Percentiles rank a stretch among this genome's conserved stretches.
Evolutionary conservation across 1,140 invertebrate genomes (phyloP).

Genomic region (Drosophila lacteicornis): DNA sequence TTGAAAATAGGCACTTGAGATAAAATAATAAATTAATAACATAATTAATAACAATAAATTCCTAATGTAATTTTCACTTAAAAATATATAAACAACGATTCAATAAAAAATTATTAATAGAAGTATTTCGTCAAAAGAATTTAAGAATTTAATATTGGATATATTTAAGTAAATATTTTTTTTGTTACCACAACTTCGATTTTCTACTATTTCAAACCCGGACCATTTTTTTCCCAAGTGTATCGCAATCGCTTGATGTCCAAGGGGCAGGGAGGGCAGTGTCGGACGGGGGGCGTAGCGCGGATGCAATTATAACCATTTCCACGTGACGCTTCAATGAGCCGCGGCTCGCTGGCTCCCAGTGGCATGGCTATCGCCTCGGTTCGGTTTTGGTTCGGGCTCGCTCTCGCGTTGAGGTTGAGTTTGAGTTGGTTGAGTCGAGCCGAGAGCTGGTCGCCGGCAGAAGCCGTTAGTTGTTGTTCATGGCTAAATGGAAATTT

Average conservation of each 20-base stretch:
- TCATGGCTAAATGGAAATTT: constrained; percentile 79
- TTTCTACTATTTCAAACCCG: too few species aligned
- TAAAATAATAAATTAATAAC: too few species aligned
- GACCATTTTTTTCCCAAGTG: not conserved
- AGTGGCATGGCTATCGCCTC: constrained; percentile 29
- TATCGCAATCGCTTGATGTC: not conserved
- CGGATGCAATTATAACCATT: constrained; percentile 83
- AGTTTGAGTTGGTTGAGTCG: constrained; percentile 29
- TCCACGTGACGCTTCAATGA: constrained; percentile 81
- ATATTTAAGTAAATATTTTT: not conserved
- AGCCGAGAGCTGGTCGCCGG: constrained; percentile 27
- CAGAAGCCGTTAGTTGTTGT: constrained; percentile 60
- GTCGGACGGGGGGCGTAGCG: constrained; percentile 35
- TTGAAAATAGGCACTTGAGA: not conserved
- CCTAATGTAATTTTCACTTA: too few species aligned
- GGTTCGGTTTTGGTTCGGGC: constrained; percentile 8
- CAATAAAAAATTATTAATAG: too few species aligned
- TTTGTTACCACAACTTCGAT: too few species aligned
- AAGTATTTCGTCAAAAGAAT: too few species aligned
- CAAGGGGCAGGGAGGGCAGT: not conserved
- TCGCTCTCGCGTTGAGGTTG: constrained; percentile 8
- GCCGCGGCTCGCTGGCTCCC: constrained; percentile 25
- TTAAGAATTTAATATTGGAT: too few species aligned
- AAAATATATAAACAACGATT: too few species aligned
- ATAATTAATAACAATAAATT: too few species aligned